phyloP scores from a whole-genome alignment of 1,140 invertebrate species.

The Spodoptera frugiperda region DNA sequence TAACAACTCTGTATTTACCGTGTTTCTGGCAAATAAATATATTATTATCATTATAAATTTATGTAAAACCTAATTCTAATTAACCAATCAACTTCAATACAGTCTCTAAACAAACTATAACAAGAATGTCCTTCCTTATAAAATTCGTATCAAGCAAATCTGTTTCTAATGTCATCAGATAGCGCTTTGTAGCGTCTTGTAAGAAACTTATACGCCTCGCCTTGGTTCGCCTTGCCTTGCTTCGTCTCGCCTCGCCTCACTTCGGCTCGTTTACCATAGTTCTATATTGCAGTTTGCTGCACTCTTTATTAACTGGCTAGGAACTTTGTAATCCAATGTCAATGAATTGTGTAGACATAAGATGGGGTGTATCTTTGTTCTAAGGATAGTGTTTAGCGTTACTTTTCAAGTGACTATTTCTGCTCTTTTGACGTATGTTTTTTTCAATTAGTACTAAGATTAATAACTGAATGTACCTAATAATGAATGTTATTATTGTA shows the following conservation, averaged over 20 bases:
- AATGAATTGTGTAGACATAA: background rate
- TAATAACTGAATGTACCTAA: too few relatives aligned
- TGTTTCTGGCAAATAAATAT: too few relatives aligned
- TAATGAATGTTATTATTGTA: too few relatives aligned
- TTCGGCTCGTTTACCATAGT: background rate
- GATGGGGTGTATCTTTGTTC: background rate
- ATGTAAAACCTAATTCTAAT: background rate
- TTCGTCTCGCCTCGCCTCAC: background rate
- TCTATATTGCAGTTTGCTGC: slow-evolving; percentile 19
- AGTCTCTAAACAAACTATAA: background rate
- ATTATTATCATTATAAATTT: too few relatives aligned
- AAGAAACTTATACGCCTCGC: slow-evolving; percentile 20
- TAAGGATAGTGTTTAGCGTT: too few relatives aligned
- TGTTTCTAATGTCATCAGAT: slow-evolving; percentile 69
- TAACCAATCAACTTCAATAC: background rate
- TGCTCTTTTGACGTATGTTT: too few relatives aligned
- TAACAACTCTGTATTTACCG: too few relatives aligned
- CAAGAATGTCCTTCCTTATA: slow-evolving; percentile 53
- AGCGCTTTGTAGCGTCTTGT: slow-evolving; percentile 53
- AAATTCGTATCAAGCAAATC: slow-evolving; percentile 65
- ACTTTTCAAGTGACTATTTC: too few relatives aligned
- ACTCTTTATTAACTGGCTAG: slow-evolving; percentile 13
- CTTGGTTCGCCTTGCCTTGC: background rate
- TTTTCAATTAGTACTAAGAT: too few relatives aligned
- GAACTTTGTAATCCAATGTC: background rate